These are phyloP conservation scores for Gobionotothen gibberifrons DNA, from an alignment of 2,797 vertebrate species.

Conservation along the genomic window DNA sequence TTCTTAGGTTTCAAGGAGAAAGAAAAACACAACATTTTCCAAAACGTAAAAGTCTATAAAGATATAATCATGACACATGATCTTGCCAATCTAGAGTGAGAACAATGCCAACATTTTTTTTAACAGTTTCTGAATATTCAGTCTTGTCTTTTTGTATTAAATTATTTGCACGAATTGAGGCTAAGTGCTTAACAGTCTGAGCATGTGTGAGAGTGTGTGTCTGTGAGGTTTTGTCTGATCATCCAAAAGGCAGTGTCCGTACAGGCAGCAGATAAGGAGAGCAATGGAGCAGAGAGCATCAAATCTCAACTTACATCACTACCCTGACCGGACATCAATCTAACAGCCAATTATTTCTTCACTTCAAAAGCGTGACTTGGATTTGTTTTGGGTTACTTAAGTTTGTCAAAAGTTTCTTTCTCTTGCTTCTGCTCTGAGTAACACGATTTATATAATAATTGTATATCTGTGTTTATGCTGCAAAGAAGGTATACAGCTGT, in stretches of 20 bases:
- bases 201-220: slow-evolving; percentile 43
- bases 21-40: too few species aligned
- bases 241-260: slow-evolving; percentile 40
- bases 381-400: background rate
- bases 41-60: too few species aligned
- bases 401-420: slow-evolving; percentile 25
- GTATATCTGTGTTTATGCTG: background rate
- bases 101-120: too few species aligned
- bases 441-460: background rate
- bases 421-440: slow-evolving; percentile 24
- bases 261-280: slow-evolving; percentile 58
- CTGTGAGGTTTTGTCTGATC: slow-evolving; percentile 36
- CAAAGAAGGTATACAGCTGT: slow-evolving; percentile 1
- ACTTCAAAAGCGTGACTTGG: slow-evolving; percentile 24
- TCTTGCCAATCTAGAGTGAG: too few species aligned
- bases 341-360: slow-evolving; percentile 54
- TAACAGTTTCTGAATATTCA: too few species aligned
- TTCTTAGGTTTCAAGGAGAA: too few species aligned
- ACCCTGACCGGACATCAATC: slow-evolving; percentile 38
- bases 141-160: too few species aligned
- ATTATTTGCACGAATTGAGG: background rate
- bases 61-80: too few species aligned
- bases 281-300: slow-evolving; percentile 53
- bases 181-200: slow-evolving; percentile 34
- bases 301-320: slow-evolving; percentile 49